Percentiles rank a stretch among this genome's conserved stretches.
Evolutionary conservation across 64 coral and sea anemone genomes (phyloP).

Genomic region (Montipora cactus): DNA sequence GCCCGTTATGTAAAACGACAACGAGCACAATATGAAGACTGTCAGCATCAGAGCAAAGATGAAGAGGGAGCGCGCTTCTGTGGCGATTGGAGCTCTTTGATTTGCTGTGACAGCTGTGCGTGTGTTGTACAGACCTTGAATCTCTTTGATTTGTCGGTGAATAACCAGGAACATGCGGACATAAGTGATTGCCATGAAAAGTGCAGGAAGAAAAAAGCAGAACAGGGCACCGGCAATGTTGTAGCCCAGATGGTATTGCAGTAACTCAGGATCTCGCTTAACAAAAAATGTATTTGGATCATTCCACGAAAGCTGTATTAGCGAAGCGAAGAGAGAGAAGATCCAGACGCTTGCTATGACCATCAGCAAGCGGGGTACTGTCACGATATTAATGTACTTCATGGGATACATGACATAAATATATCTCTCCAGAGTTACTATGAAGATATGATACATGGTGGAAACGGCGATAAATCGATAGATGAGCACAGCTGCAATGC

Average conservation of each 20-base stretch:
- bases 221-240: slow-evolving; percentile 65
- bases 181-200: slow-evolving; percentile 83
- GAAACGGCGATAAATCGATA: slow-evolving; percentile 83
- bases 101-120: slow-evolving; percentile 3
- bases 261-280: neutral
- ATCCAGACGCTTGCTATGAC: slow-evolving; percentile 75
- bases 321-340: slow-evolving; percentile 62
- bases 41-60: slow-evolving; percentile 88
- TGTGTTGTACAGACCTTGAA: slow-evolving; percentile 71
- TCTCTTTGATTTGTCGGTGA: slow-evolving; percentile 90
- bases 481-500: slow-evolving; percentile 34
- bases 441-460: slow-evolving; percentile 85
- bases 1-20: slow-evolving; percentile 67
- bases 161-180: slow-evolving; percentile 84
- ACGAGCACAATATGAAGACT: slow-evolving; percentile 78
- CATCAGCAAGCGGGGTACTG: slow-evolving; percentile 66
- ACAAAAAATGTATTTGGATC: slow-evolving; percentile 7
- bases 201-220: slow-evolving; percentile 78
- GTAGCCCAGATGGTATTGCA: slow-evolving; percentile 26
- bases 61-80: slow-evolving; percentile 78
- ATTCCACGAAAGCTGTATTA: slow-evolving; percentile 69
- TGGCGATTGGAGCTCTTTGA: slow-evolving; percentile 77
- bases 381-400: slow-evolving; percentile 97
- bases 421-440: slow-evolving; percentile 79
- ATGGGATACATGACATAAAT: slow-evolving; percentile 95